Evolutionary conservation across 2,888 invertebrate genomes (phyloP).

Genomic region (Morinoia aosen): DNA sequence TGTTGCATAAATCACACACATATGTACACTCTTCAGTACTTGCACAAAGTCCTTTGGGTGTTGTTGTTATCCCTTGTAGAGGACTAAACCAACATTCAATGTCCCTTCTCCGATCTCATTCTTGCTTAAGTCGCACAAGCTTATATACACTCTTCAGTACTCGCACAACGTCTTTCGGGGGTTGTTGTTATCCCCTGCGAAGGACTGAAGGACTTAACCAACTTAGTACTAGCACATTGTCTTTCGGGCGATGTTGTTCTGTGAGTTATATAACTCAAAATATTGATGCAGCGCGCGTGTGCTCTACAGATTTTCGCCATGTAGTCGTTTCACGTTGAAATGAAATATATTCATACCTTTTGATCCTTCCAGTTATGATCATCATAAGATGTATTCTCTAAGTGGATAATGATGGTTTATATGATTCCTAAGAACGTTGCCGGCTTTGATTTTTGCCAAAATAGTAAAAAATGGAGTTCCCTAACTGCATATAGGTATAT

Average conservation of each 20-base stretch:
- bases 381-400: not conserved
- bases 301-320: not conserved
- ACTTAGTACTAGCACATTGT: too few species aligned
- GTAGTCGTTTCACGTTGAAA: not conserved
- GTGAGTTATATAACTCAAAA: not conserved
- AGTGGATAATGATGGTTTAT: not conserved
- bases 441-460: too few species aligned
- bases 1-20: not conserved
- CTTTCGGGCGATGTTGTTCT: not conserved
- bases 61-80: not conserved
- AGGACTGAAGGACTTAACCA: too few species aligned
- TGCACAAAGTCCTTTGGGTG: too few species aligned
- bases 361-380: not conserved
- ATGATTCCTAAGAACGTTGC: too few species aligned
- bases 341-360: not conserved
- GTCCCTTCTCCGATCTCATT: not conserved
- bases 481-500: too few species aligned
- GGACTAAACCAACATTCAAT: not conserved
- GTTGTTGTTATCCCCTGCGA: too few species aligned
- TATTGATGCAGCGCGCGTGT: not conserved
- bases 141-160: too few species aligned
- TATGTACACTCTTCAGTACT: too few species aligned
- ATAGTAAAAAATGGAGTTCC: too few species aligned
- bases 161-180: too few species aligned
- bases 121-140: not conserved